A percentile compares a stretch with the other conserved stretches of the same genome.
phyloP scores from a whole-genome alignment of 2,797 vertebrate species.

The Borostomias antarcticus region DNA sequence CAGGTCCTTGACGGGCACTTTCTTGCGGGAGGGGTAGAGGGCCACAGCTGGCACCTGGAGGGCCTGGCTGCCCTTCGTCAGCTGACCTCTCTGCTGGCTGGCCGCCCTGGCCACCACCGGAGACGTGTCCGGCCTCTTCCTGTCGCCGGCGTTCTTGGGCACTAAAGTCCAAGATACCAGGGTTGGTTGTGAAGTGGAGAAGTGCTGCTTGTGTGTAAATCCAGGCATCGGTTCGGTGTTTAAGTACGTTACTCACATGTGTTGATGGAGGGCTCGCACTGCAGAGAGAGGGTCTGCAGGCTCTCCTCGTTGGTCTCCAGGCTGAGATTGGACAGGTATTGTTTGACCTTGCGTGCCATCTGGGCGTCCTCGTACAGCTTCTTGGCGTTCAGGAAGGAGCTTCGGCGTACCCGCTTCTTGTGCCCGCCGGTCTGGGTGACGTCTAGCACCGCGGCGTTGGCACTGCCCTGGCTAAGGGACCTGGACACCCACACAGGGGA shows the following conservation, averaged over 20 bases:
- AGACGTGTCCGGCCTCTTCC: conserved; percentile 91
- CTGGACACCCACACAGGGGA: conserved; percentile 66
- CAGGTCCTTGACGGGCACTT: conserved; percentile 94
- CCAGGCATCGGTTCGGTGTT: too few relatives aligned
- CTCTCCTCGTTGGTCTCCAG: conserved; percentile 96
- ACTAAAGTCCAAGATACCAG: conserved; percentile 68
- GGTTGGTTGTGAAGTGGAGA: background rate
- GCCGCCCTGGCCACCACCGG: conserved; percentile 91
- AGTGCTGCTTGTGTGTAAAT: too few relatives aligned
- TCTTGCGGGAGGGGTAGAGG: conserved; percentile 94
- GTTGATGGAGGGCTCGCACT: conserved; percentile 91
- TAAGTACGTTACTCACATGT: background rate
- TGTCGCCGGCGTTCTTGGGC: conserved; percentile 90
- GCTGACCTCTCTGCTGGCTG: conserved; percentile 85
- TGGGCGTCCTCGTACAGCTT: conserved; percentile 98
- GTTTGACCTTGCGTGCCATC: conserved; percentile 97
- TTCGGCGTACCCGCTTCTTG: conserved; percentile 96
- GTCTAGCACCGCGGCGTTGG: conserved; percentile 90
- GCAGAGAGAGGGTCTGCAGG: conserved; percentile 91
- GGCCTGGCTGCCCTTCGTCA: conserved; percentile 85
- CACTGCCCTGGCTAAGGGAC: conserved; percentile 97
- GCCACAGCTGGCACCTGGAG: conserved; percentile 92
- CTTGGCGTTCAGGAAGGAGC: conserved; percentile 98
- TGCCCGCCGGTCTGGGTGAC: conserved; percentile 93
- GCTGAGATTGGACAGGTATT: conserved; percentile 93